These are phyloP conservation scores for Acanthopleura granulata DNA, from an alignment of 2,888 invertebrate genomes.

Conservation along the genomic window DNA sequence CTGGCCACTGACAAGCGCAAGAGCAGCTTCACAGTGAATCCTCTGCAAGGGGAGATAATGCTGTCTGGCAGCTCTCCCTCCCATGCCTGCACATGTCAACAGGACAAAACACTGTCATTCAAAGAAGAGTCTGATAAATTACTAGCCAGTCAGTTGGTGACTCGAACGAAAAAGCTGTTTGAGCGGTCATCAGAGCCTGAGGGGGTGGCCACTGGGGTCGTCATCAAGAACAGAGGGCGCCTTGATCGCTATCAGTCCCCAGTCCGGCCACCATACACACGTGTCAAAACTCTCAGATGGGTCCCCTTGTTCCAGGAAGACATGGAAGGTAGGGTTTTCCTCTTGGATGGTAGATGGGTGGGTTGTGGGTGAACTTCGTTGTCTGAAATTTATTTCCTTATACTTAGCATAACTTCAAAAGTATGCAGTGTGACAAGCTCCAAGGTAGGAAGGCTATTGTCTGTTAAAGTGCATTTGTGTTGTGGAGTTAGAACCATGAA, in stretches of 20 bases:
- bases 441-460: no score
- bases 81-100: not conserved
- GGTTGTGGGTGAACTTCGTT: not conserved
- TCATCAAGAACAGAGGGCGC: conserved; percentile 2
- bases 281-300: conserved; percentile 2
- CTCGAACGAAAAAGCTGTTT: not conserved
- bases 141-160: not conserved
- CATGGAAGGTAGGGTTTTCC: not conserved
- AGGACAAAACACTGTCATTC: not conserved
- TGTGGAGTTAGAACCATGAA: no score
- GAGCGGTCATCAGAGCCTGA: not conserved
- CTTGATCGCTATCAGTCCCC: not conserved
- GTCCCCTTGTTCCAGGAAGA: conserved; percentile 15
- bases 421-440: no score
- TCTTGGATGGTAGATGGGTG: no score
- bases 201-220: not conserved
- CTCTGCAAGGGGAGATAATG: not conserved
- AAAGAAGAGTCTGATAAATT: not conserved
- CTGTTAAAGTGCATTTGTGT: no score
- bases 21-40: not conserved
- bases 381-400: no score
- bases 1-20: not conserved
- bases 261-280: not conserved
- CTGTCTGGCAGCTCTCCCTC: not conserved
- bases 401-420: no score